Percentiles rank a stretch among this genome's conserved stretches.
Evolutionary conservation across 2,113 vertebrate species (phyloP).

Genomic region (Lasiurus cinereus): DNA sequence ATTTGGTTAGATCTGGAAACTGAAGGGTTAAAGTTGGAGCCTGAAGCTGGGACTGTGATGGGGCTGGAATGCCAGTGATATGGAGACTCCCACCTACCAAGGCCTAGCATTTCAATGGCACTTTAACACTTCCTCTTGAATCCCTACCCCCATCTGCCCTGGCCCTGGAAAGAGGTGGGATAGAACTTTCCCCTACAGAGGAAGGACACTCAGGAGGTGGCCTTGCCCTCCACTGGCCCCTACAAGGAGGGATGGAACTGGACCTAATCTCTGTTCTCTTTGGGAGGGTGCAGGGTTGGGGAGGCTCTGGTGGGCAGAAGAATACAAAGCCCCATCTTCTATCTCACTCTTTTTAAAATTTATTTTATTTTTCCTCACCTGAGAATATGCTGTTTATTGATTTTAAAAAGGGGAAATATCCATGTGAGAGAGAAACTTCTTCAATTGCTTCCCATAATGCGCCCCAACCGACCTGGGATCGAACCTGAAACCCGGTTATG

Average conservation of each 20-base stretch:
- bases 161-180: not conserved
- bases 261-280: not conserved
- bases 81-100: not conserved
- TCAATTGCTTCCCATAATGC: not conserved
- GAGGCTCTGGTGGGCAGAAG: not conserved
- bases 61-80: conserved; percentile 6
- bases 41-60: not conserved
- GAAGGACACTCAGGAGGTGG: not conserved
- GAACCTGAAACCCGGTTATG: no score
- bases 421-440: not conserved
- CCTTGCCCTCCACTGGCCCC: not conserved
- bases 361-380: not conserved
- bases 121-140: not conserved
- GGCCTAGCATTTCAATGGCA: conserved; percentile 55
- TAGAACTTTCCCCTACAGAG: not conserved
- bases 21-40: conserved; percentile 63
- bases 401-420: not conserved
- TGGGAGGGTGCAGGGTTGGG: rapidly evolving
- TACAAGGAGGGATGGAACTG: not conserved
- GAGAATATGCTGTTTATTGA: not conserved
- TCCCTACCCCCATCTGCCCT: not conserved
- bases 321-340: not conserved
- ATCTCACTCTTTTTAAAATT: not conserved
- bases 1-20: not conserved
- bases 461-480: not conserved